Conservation (phyloP, 2,888 invertebrate species). For the Sthenelais limicola region DNA sequence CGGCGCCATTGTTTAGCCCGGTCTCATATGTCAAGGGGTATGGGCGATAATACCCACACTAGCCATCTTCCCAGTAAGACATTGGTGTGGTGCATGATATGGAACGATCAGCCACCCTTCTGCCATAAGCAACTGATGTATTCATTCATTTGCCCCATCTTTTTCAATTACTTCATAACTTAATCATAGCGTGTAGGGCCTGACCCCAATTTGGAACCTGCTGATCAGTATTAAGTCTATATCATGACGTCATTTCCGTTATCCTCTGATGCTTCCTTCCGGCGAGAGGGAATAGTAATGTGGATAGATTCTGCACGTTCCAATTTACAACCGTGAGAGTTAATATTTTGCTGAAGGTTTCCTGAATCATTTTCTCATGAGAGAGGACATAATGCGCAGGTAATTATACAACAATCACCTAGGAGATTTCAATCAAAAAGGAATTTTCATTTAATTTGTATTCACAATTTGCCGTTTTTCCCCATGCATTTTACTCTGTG, state of each 20-base stretch:
- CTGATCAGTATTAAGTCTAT: background rate
- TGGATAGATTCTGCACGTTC: no score
- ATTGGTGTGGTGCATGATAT: conserved; percentile 2
- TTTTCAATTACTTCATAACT: conserved; percentile 32
- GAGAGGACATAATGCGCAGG: no score
- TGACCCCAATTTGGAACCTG: background rate
- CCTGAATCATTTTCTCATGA: background rate
- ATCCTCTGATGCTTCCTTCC: background rate
- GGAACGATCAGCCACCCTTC: background rate
- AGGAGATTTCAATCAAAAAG: no score
- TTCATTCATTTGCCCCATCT: background rate
- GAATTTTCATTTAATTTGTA: background rate
- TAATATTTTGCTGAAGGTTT: no score
- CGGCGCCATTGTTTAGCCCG: background rate
- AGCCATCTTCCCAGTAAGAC: background rate
- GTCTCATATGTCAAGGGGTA: background rate
- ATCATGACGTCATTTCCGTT: conserved; percentile 8
- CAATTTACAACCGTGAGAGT: no score
- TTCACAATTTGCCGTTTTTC: background rate
- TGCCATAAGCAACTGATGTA: background rate
- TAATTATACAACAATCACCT: no score
- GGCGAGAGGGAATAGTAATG: no score
- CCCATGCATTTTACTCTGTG: no score
- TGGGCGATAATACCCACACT: background rate
- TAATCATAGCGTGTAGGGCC: conserved; percentile 24